Evolutionary conservation across 2,797 vertebrate genomes (phyloP).

Genomic region (Myotis planiceps): DNA sequence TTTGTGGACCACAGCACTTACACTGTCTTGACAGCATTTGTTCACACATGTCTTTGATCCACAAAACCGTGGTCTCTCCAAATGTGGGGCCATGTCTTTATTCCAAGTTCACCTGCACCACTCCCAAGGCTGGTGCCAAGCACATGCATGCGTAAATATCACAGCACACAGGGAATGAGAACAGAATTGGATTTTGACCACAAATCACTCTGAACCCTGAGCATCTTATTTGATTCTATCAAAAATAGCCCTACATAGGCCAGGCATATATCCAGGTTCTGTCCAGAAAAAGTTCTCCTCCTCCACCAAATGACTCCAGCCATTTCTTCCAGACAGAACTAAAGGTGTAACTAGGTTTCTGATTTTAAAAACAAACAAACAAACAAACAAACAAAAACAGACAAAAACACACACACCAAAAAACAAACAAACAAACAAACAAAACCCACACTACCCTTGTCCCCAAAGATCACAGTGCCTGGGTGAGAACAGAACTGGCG

Average conservation of each 20-base stretch:
- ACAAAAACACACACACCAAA: neutral
- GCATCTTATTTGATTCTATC: neutral
- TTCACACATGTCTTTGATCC: neutral
- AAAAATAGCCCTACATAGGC: neutral
- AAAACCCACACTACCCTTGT: neutral
- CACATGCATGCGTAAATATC: neutral
- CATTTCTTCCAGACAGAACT: neutral
- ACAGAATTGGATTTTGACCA: neutral
- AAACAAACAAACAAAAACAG: neutral
- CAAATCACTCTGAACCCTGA: neutral
- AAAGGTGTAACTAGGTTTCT: neutral
- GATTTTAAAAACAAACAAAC: neutral
- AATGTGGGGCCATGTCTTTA: neutral
- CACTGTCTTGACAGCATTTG: neutral
- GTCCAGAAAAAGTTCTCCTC: neutral
- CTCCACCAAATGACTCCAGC: neutral
- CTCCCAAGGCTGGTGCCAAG: neutral
- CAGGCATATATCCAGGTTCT: neutral
- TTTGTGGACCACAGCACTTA: neutral
- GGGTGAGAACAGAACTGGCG: neutral
- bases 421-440: neutral
- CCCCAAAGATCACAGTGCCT: neutral
- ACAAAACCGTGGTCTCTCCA: neutral
- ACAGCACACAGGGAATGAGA: neutral
- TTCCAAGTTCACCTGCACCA: neutral